phyloP scores from a whole-genome alignment of 23 tunicate species.

The Phallusia fumigata region DNA sequence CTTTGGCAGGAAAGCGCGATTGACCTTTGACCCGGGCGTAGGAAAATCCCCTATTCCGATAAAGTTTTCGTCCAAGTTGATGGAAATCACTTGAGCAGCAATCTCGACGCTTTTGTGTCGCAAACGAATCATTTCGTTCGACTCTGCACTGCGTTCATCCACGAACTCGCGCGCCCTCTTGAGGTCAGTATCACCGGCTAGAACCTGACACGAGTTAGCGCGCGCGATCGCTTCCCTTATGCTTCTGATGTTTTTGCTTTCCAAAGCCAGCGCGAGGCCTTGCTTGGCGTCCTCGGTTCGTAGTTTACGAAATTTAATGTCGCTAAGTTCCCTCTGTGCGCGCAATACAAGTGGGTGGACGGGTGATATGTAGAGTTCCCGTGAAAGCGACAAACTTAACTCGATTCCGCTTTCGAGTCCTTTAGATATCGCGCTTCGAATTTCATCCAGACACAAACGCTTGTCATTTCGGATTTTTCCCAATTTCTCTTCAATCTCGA shows the following conservation, averaged over 20 bases:
- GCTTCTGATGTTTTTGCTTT: background rate
- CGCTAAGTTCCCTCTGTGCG: slow-evolving; percentile 16
- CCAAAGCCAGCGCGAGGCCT: slow-evolving; percentile 2
- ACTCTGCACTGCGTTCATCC: background rate
- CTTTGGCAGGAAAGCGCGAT: background rate
- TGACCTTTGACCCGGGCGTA: background rate
- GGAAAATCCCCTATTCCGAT: background rate
- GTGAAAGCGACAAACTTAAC: slow-evolving; percentile 12
- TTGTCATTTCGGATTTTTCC: slow-evolving; percentile 18
- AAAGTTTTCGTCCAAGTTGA: background rate
- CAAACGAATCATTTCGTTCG: background rate
- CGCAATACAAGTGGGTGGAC: slow-evolving; percentile 15
- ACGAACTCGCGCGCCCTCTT: slow-evolving; percentile 2
- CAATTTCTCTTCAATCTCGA: slow-evolving; percentile 28
- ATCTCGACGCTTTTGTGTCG: background rate
- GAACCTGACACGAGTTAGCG: slow-evolving; percentile 32
- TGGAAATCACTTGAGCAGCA: background rate
- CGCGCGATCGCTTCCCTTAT: slow-evolving; percentile 29
- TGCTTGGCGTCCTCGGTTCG: slow-evolving; percentile 10
- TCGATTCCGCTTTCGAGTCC: slow-evolving; percentile 22
- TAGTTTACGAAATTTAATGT: slow-evolving; percentile 4
- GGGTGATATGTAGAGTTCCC: slow-evolving; percentile 25
- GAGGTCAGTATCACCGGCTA: background rate
- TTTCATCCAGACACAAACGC: slow-evolving; percentile 18
- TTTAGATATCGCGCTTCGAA: slow-evolving; percentile 23